phyloP scores from a whole-genome alignment of 2,888 invertebrate genomes.

The Pocota personata region DNA sequence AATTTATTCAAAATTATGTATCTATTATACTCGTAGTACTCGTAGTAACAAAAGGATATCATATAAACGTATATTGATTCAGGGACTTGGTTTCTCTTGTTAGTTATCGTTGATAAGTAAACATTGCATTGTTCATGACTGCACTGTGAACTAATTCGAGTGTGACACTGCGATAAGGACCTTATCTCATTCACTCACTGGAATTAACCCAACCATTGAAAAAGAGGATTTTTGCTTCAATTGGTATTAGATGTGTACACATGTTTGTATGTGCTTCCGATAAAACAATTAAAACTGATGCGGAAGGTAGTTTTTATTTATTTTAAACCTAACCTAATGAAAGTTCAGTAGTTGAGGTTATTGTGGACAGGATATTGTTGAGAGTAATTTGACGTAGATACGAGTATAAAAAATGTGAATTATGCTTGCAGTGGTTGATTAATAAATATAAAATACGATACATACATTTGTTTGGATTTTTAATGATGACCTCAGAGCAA shows the following conservation, averaged over 20 bases:
- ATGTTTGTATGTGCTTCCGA: not conserved
- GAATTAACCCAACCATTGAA: conserved; percentile 32
- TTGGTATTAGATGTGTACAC: not conserved
- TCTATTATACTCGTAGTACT: not conserved
- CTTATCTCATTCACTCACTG: conserved; percentile 48
- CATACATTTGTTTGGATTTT: conserved; percentile 1
- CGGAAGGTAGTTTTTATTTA: not conserved
- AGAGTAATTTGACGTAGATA: conserved; percentile 30
- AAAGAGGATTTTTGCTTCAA: conserved; percentile 20
- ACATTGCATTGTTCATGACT: conserved; percentile 32
- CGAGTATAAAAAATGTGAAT: no score
- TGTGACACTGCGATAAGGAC: conserved; percentile 68
- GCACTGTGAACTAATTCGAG: conserved; percentile 62
- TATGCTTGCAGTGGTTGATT: not conserved
- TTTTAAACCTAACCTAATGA: not conserved
- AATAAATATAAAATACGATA: not conserved
- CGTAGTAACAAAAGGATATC: conserved; percentile 51
- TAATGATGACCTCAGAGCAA: not conserved
- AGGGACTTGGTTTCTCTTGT: conserved; percentile 39
- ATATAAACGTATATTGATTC: conserved; percentile 50
- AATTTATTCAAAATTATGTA: conserved; percentile 13
- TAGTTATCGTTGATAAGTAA: conserved; percentile 53
- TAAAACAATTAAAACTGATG: not conserved
- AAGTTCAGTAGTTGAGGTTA: conserved; percentile 65
- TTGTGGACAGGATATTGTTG: conserved; percentile 29